These are phyloP conservation scores for Drosophila kepulauana DNA, from an alignment of 1,140 invertebrate genomes.

Conservation along the genomic window DNA sequence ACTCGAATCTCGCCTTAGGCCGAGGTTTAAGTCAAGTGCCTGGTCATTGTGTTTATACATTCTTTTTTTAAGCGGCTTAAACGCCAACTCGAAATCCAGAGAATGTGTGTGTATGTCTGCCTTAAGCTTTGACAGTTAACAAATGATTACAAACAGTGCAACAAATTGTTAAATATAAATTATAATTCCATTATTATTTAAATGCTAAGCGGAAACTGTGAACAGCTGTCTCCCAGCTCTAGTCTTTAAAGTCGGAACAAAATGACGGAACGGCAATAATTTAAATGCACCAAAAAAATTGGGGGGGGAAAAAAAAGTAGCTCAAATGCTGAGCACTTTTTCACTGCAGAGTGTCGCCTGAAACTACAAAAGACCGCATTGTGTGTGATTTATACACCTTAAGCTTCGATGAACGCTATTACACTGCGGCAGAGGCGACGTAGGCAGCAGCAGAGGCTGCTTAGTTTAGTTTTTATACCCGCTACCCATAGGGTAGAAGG, in stretches of 20 bases:
- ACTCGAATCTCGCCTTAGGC: too few species aligned
- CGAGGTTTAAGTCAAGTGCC: slow-evolving; percentile 52
- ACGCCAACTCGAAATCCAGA: slow-evolving; percentile 58
- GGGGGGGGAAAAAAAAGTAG: too few species aligned
- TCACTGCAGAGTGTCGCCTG: slow-evolving; percentile 67
- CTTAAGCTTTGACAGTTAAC: slow-evolving; percentile 68
- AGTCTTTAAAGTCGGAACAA: slow-evolving; percentile 50
- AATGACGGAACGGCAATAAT: slow-evolving; percentile 53
- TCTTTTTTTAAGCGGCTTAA: slow-evolving; percentile 69
- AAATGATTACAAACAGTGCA: slow-evolving; percentile 81
- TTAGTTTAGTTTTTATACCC: slow-evolving; percentile 9
- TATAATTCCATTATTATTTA: slow-evolving; percentile 82
- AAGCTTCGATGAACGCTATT: slow-evolving; percentile 82
- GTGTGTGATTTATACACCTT: slow-evolving; percentile 83
- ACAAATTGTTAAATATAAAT: slow-evolving; percentile 82
- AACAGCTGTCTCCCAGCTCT: slow-evolving; percentile 50
- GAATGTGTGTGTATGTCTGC: background rate
- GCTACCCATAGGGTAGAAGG: too few species aligned
- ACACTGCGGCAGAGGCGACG: slow-evolving; percentile 43
- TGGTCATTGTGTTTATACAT: slow-evolving; percentile 32
- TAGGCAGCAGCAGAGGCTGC: slow-evolving; percentile 42
- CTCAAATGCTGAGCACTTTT: slow-evolving; percentile 68
- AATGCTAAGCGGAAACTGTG: slow-evolving; percentile 72
- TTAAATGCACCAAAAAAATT: slow-evolving; percentile 45
- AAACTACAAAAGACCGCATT: slow-evolving; percentile 81